phyloP scores from a whole-genome alignment of 2,797 vertebrate species.

The Falco cherrug region DNA sequence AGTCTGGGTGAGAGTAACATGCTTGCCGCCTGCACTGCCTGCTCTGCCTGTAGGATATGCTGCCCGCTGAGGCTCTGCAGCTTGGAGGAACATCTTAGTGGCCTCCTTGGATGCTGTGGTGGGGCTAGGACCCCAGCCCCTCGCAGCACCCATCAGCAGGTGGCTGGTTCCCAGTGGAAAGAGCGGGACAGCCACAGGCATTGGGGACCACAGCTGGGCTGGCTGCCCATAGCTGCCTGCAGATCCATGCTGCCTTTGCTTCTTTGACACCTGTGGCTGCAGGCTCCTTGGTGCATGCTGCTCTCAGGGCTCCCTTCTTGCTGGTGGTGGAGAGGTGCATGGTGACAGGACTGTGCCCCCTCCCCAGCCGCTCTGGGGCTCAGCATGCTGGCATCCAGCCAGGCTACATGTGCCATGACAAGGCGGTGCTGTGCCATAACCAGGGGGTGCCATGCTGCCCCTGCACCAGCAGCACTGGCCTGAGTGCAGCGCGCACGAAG shows the following conservation, averaged over 20 bases:
- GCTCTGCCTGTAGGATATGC: not conserved
- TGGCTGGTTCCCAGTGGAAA: not conserved
- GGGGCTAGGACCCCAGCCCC: not conserved
- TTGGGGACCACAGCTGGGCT: not conserved
- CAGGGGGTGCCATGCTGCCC: not conserved
- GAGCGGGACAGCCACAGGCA: not conserved
- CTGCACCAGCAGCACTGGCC: not conserved
- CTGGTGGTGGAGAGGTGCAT: not conserved
- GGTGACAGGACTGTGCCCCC: not conserved
- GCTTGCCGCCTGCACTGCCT: not conserved
- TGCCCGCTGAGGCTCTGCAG: not conserved
- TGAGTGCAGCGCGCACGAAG: accelerated
- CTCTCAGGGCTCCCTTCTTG: accelerated
- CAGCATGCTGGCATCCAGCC: not conserved
- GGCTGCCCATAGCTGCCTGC: not conserved
- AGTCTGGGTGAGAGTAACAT: not conserved
- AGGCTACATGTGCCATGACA: not conserved
- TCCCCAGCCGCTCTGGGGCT: not conserved
- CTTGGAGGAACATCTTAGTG: not conserved
- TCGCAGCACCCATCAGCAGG: accelerated
- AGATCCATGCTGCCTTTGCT: not conserved
- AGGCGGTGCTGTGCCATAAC: not conserved
- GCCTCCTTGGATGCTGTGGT: not conserved
- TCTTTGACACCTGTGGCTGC: not conserved
- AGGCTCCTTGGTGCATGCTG: accelerated